Percentiles rank a stretch among this genome's conserved stretches.
Evolutionary conservation across 2,888 invertebrate genomes (phyloP).

Genomic region (Stenichneumon culpator): DNA sequence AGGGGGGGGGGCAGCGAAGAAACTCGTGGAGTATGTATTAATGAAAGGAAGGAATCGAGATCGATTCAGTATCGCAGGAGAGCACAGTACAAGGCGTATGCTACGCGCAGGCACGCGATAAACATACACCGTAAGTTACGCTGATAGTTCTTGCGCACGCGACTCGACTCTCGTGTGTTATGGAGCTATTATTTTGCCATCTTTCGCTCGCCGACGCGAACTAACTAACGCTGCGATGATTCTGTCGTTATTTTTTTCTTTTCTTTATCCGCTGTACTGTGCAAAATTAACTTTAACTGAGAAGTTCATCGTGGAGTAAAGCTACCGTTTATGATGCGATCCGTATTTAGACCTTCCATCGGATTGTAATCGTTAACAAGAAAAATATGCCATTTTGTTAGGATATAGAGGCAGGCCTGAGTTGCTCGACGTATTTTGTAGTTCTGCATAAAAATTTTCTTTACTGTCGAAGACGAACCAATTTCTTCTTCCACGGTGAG

Average conservation of each 20-base stretch:
- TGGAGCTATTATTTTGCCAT: slow-evolving; percentile 40
- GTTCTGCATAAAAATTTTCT: neutral
- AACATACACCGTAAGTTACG: slow-evolving; percentile 72
- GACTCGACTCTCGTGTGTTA: slow-evolving; percentile 46
- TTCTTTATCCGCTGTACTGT: neutral
- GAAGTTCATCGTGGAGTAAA: neutral
- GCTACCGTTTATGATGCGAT: neutral
- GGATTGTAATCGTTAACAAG: neutral
- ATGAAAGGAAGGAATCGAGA: slow-evolving; percentile 68
- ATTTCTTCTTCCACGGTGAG: neutral
- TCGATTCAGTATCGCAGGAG: slow-evolving; percentile 70
- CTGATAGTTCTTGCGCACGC: slow-evolving; percentile 72
- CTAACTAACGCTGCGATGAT: slow-evolving; percentile 20
- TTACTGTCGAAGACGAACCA: neutral
- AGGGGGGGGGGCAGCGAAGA: neutral
- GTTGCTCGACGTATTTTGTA: neutral
- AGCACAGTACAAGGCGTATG: slow-evolving; percentile 47
- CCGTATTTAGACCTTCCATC: neutral
- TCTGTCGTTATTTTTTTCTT: slow-evolving; percentile 25
- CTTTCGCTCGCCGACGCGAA: slow-evolving; percentile 8
- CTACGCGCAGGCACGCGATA: slow-evolving; percentile 68
- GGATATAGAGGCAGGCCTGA: neutral
- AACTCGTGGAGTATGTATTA: slow-evolving; percentile 62
- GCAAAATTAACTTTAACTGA: neutral
- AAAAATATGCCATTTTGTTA: neutral